Percentiles rank a stretch among this genome's conserved stretches.
Evolutionary conservation across 2,888 invertebrate species (phyloP).

Genomic region (Diarsia rubi): DNA sequence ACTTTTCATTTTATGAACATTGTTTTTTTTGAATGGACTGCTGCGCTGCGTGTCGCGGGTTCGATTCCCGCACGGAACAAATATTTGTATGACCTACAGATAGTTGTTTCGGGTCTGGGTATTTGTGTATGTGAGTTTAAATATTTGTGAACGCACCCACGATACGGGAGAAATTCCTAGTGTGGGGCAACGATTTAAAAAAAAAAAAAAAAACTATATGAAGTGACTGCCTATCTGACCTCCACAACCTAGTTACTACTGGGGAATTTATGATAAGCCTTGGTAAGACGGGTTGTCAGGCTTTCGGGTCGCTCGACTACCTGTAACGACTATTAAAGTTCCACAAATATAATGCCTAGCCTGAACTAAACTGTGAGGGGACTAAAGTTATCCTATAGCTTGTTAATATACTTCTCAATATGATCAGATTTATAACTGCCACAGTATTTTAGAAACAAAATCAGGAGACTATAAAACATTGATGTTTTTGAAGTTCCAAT

Average conservation of each 20-base stretch:
- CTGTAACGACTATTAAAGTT: not conserved
- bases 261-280: not conserved
- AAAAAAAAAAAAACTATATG: too few species aligned
- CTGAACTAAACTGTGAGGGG: not conserved
- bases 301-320: not conserved
- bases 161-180: too few species aligned
- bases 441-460: not conserved
- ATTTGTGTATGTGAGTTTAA: too few species aligned
- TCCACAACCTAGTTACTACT: not conserved
- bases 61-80: too few species aligned
- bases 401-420: not conserved
- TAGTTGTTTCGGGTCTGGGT: too few species aligned
- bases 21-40: too few species aligned
- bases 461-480: conserved; percentile 10
- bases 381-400: not conserved
- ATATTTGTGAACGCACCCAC: too few species aligned
- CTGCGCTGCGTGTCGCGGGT: too few species aligned
- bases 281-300: not conserved
- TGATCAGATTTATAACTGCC: not conserved
- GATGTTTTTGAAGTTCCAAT: not conserved
- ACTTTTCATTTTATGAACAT: too few species aligned
- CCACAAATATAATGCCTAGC: not conserved
- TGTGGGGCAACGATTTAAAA: too few species aligned
- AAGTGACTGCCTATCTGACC: too few species aligned
- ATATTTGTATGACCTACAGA: too few species aligned